phyloP scores from a whole-genome alignment of 2,113 vertebrate species.

The Lophius piscatorius region DNA sequence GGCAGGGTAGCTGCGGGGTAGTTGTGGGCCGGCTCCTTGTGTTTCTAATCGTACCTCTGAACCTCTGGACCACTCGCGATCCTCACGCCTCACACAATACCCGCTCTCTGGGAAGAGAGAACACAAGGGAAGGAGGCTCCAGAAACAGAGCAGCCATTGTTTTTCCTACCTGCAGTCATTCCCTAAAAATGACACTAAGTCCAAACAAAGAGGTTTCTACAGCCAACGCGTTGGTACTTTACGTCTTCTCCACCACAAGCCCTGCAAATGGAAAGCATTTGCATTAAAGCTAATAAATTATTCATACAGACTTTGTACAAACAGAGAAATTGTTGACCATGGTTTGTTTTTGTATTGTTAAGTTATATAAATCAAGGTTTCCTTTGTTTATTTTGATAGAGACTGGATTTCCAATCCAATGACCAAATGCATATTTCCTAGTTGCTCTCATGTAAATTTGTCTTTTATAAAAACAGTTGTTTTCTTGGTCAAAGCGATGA shows the following conservation, averaged over 20 bases:
- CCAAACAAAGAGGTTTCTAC: slow-evolving; percentile 34
- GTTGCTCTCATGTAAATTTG: slow-evolving; percentile 73
- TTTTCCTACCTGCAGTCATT: slow-evolving; percentile 27
- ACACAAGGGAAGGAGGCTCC: slow-evolving; percentile 23
- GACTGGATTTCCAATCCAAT: slow-evolving; percentile 85
- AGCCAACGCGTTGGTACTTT: slow-evolving; percentile 53
- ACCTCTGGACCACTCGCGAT: slow-evolving; percentile 49
- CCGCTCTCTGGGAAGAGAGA: slow-evolving; percentile 33
- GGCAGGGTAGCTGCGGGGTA: slow-evolving; percentile 60
- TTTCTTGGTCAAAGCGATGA: slow-evolving; percentile 78
- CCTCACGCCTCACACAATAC: slow-evolving; percentile 69
- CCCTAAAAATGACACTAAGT: slow-evolving; percentile 14
- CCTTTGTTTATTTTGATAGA: slow-evolving; percentile 71
- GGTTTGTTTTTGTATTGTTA: slow-evolving; percentile 80
- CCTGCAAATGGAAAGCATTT: slow-evolving; percentile 59
- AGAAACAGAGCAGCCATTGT: slow-evolving; percentile 58
- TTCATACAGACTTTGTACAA: slow-evolving; percentile 78
- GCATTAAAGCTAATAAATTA: slow-evolving; percentile 81
- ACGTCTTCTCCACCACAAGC: slow-evolving; percentile 51
- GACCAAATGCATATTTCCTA: slow-evolving; percentile 84
- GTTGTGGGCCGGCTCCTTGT: slow-evolving; percentile 44
- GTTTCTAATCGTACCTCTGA: slow-evolving; percentile 67
- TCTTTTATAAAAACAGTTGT: slow-evolving; percentile 76
- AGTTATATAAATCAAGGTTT: slow-evolving; percentile 80
- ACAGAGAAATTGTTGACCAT: slow-evolving; percentile 68